Conservation (phyloP, 2,113 vertebrate genomes). For the Solenodon paradoxus region DNA sequence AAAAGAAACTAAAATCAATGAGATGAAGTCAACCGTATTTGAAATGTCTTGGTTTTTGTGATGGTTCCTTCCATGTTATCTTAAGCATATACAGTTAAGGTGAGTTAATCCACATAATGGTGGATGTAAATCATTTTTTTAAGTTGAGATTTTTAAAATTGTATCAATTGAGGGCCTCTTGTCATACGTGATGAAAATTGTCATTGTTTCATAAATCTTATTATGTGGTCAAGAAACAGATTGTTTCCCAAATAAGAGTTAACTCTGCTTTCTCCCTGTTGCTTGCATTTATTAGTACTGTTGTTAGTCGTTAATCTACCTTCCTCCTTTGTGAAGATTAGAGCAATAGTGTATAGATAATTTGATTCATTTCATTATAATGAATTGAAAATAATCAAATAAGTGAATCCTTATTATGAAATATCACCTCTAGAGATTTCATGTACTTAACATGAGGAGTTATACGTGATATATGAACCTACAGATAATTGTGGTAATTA, state of each 20-base stretch:
- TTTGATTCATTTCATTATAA: neutral
- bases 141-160: neutral
- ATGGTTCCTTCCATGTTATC: neutral
- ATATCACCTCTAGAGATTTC: neutral
- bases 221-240: neutral
- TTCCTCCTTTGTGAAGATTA: neutral
- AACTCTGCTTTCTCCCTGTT: neutral
- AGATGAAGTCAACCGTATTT: neutral
- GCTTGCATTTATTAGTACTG: neutral
- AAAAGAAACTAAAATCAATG: neutral
- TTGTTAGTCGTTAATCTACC: neutral
- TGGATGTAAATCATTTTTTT: neutral
- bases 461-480: neutral
- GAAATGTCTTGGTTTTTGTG: neutral
- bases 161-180: neutral
- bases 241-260: neutral
- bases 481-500: neutral
- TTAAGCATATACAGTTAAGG: neutral
- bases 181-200: neutral
- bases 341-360: neutral
- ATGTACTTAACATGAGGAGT: neutral
- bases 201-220: neutral
- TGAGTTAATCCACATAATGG: neutral
- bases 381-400: neutral
- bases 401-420: neutral